Evolutionary conservation across 2,113 vertebrate genomes (phyloP).

Genomic region (Megaleporinus macrocephalus): DNA sequence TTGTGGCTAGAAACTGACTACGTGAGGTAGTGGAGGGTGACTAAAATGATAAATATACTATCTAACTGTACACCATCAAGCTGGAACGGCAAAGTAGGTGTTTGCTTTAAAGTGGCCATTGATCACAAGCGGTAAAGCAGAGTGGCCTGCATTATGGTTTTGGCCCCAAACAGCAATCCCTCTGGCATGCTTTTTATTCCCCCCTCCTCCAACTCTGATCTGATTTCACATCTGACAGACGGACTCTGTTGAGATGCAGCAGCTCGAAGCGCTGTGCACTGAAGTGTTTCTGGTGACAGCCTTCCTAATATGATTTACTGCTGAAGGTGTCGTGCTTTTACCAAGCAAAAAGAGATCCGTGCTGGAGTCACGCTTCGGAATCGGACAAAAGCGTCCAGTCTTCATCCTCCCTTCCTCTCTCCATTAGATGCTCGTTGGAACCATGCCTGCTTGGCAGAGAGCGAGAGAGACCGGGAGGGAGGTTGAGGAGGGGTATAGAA

Average conservation of each 20-base stretch:
- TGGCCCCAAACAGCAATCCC: background rate
- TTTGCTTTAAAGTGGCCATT: background rate
- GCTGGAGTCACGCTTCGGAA: background rate
- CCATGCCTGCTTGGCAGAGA: constrained; percentile 4
- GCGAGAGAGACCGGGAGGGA: constrained; percentile 16
- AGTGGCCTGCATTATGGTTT: background rate
- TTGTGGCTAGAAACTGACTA: too few species aligned
- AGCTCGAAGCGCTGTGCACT: background rate
- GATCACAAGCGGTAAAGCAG: too few species aligned
- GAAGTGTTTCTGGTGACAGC: background rate
- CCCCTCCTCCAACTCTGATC: background rate
- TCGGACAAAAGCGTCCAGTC: constrained; percentile 40
- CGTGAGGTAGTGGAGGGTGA: too few species aligned
- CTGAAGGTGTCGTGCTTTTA: background rate
- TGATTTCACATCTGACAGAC: background rate
- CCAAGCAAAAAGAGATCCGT: background rate
- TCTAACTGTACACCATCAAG: background rate
- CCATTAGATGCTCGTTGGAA: constrained; percentile 1
- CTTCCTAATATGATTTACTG: background rate
- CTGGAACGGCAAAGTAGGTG: background rate
- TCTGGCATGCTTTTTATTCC: background rate
- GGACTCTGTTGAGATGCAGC: background rate
- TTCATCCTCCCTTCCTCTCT: constrained; percentile 32
- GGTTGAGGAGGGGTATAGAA: constrained; percentile 19
- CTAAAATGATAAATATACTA: too few species aligned